These are phyloP conservation scores for Capromys pilorides DNA, from an alignment of 2,797 vertebrate genomes.

Conservation along the genomic window DNA sequence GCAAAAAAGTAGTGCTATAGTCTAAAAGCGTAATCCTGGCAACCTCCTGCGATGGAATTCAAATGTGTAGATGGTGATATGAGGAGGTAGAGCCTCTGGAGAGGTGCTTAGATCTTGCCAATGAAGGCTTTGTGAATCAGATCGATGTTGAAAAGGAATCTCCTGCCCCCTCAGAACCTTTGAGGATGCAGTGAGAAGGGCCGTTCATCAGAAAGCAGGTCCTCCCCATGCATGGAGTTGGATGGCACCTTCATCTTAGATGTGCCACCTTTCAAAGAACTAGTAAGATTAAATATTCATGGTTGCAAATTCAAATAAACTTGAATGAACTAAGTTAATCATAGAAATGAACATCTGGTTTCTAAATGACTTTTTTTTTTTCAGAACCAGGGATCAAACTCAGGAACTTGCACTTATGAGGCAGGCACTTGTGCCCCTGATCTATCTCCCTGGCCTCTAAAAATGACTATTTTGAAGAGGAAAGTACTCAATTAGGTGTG, in stretches of 20 bases:
- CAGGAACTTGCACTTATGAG: no score
- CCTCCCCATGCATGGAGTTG: no score
- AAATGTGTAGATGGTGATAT: fast-evolving
- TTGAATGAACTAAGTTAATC: neutral
- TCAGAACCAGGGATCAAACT: no score
- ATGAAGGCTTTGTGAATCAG: fast-evolving
- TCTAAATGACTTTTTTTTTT: neutral
- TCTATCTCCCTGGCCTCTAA: neutral
- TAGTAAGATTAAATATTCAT: neutral
- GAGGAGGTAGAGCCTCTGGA: neutral
- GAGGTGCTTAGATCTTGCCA: neutral
- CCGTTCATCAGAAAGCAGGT: neutral
- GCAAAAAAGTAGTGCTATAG: neutral
- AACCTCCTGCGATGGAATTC: neutral
- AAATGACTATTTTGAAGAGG: neutral
- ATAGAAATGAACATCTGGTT: conserved; percentile 22
- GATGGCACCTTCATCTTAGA: neutral
- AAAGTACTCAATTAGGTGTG: neutral
- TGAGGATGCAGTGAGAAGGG: neutral
- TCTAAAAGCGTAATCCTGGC: neutral
- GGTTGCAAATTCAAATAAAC: neutral
- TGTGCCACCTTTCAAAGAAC: neutral
- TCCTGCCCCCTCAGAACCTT: neutral
- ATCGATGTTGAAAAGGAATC: fast-evolving
- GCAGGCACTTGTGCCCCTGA: no score